Evolutionary conservation across 1,140 invertebrate genomes (phyloP).

Genomic region (Bursaphelenchus mucronatus): DNA sequence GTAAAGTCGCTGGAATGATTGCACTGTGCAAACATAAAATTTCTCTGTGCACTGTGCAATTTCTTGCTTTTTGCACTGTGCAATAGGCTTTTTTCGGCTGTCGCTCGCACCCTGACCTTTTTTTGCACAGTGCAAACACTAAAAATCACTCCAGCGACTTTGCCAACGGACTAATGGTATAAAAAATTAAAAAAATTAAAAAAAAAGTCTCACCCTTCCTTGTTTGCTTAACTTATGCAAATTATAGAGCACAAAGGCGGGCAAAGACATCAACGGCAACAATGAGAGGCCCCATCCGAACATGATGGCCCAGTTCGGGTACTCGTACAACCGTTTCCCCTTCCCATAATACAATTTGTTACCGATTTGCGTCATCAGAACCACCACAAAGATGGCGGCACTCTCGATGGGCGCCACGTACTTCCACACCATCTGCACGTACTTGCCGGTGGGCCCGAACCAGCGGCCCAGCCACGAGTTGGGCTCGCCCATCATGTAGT

Average conservation of each 20-base stretch:
- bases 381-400: constrained; percentile 26
- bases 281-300: constrained; percentile 40
- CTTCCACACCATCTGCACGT: constrained; percentile 25
- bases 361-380: constrained; percentile 23
- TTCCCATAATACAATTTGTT: constrained; percentile 33
- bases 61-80: too few relatives aligned
- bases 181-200: background rate
- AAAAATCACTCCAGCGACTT: too few relatives aligned
- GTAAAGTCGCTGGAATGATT: too few relatives aligned
- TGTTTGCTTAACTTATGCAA: constrained; percentile 31
- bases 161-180: too few relatives aligned
- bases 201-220: constrained; percentile 29
- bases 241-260: constrained; percentile 36
- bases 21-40: too few relatives aligned
- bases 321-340: constrained; percentile 23
- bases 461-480: constrained; percentile 17
- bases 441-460: constrained; percentile 35
- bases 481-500: constrained; percentile 33
- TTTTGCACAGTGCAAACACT: too few relatives aligned
- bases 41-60: too few relatives aligned
- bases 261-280: constrained; percentile 34
- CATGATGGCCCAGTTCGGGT: constrained; percentile 37
- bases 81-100: too few relatives aligned
- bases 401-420: constrained; percentile 28
- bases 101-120: too few relatives aligned